Evolutionary conservation across 2,113 vertebrate genomes (phyloP), one percentile per base, ranked within the genome.

Genomic region (Cranoglanis bouderius): DNA sequence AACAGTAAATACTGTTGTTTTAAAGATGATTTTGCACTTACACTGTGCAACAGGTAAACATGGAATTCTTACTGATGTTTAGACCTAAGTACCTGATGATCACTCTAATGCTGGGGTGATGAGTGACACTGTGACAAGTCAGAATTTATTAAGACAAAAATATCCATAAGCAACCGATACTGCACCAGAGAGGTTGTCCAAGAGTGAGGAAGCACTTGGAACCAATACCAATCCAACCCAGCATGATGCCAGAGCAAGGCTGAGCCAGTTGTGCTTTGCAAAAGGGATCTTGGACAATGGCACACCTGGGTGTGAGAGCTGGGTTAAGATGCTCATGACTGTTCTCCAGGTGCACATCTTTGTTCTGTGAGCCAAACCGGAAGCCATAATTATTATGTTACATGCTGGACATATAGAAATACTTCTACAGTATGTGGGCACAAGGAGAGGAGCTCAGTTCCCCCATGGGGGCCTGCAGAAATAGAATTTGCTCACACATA

Each of bases 401-500:
- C 14, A 32, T 53, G 16, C 29, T 51, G 32, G 46, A 82, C 49
- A 82, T 21, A 82, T 35, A 16, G 51, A 8, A n/a, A n/a, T n/a
- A 82, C 51, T 82, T 55, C 7, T 82, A 35, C n/a, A 57, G 78
- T 57, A 35, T 21, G 51, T 35, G 78, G 51, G 6, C 51, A 82
- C 51, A 59, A 57, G 32, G 5, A 82, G 21, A 40, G 53, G 5
- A 59, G 55, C 21, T 59, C 81, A 40, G 8, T 40, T 82, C n/a
- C 51, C 29, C 49, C 5, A 82, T 82, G 80, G 51, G 49, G 51
- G 80, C 26, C 32, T 38, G 9, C 80, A 55, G 32, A 19, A 82
- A 82, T 35, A 82, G 80, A 82, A 55, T 51, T 57, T 82, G 51
- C 19, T 21, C 57, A 57, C 51, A 82, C 80, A 57, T 57, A 57